Conservation (phyloP, 2,797 vertebrate genomes). For the Melanitta fusca region DNA sequence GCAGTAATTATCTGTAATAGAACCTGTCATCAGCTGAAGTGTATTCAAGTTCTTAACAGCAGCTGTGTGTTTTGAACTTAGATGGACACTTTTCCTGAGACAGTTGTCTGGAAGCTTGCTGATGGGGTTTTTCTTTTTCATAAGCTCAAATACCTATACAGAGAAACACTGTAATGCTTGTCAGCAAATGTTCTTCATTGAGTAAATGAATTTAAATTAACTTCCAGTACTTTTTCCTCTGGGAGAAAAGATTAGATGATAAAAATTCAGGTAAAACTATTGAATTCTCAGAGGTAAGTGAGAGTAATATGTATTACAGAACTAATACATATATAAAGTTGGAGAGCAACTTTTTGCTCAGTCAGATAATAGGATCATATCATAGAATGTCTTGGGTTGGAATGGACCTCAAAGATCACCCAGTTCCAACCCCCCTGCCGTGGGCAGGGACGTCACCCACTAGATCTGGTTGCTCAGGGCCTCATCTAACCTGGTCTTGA, state of each 20-base stretch:
- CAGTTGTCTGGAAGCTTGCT: not conserved
- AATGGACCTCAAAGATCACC: too few species aligned
- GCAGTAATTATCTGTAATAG: slow-evolving; percentile 30
- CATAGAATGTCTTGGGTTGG: too few species aligned
- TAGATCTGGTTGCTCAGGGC: too few species aligned
- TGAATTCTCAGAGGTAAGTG: not conserved
- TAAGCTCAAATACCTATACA: not conserved
- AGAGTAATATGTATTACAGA: not conserved
- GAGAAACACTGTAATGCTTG: not conserved
- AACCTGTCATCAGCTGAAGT: not conserved
- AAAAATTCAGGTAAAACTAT: not conserved
- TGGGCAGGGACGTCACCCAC: too few species aligned
- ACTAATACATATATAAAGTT: not conserved
- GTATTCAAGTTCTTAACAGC: not conserved
- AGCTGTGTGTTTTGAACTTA: not conserved
- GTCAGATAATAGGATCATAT: too few species aligned
- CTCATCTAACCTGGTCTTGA: too few species aligned
- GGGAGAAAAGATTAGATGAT: not conserved
- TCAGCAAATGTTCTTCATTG: not conserved
- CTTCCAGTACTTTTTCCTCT: not conserved
- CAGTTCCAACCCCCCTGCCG: too few species aligned
- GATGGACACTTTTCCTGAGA: not conserved
- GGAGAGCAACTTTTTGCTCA: too few species aligned
- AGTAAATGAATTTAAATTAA: not conserved
- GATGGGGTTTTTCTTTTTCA: not conserved